Conservation (phyloP, 2,888 invertebrate genomes). For the Lycia hirtaria region DNA sequence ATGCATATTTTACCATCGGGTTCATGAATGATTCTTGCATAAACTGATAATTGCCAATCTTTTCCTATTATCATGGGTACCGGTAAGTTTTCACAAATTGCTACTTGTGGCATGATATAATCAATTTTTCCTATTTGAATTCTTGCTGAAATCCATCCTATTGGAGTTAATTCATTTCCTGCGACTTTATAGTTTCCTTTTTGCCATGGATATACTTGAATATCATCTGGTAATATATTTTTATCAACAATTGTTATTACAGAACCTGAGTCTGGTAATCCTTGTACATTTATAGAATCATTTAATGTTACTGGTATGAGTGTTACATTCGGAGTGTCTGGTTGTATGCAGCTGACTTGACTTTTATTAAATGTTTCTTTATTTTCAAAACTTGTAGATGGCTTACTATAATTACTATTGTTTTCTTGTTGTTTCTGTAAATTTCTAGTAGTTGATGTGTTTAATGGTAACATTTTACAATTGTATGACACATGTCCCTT, state of each 20-base stretch:
- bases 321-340: constrained; percentile 1
- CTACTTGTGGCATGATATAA: constrained; percentile 10
- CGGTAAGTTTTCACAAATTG: not conserved
- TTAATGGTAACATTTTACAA: too few species aligned
- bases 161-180: constrained; percentile 15
- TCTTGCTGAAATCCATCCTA: constrained; percentile 17
- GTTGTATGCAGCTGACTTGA: constrained; percentile 2
- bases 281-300: not conserved
- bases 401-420: too few species aligned
- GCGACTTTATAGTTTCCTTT: constrained; percentile 6
- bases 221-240: not conserved
- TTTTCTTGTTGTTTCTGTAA: too few species aligned
- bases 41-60: constrained; percentile 23
- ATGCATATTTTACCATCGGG: constrained; percentile 18
- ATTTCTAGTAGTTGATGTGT: too few species aligned
- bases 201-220: constrained; percentile 12
- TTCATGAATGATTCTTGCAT: constrained; percentile 23
- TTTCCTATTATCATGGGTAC: constrained; percentile 13
- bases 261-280: constrained; percentile 2
- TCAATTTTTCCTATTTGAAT: constrained; percentile 18
- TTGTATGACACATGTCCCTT: too few species aligned
- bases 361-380: not conserved
- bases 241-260: not conserved
- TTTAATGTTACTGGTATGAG: constrained; percentile 3
- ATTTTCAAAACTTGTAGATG: too few species aligned